Base-by-base conservation (phyloP, 2,888 invertebrate species). In the Pegoplata infirma region DNA sequence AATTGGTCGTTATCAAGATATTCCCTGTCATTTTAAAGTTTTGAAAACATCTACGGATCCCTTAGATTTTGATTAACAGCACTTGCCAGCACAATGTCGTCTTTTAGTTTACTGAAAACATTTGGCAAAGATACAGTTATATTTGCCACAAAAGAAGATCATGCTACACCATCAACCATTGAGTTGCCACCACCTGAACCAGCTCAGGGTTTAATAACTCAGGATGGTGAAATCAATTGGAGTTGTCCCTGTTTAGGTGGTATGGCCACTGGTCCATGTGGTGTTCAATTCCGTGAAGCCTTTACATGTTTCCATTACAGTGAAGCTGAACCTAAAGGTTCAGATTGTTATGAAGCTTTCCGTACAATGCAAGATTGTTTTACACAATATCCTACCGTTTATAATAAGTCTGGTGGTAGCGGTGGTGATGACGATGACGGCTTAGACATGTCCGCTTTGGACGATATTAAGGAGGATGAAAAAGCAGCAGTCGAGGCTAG, bases 221-320 rank as follows among this genome's bases (percentile, higher is more conserved):
- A 94, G 0, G 94, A 94, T 89, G 98, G 98, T 5, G 93, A 95
- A 79, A 97, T 98, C 82, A 98, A 98, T 90, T 98, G 98, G 98
- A 95, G 95, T 87, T 98, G 98, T 86, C 98, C 98, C 0, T 98
- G 98, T 88, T 91, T 98, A 36, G 98, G 98, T 12, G 97, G 97
- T n/a, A 98, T 98, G 96, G 97, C 98, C 5, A 96, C 97, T 0
- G 98, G 98, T 0, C 98, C 98, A 0, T 98, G 98, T 88, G 98
- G 97, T 0, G 92, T 94, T 12, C 95, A 97, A 88, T 98, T 98
- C 90, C 91, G 98, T 47, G 95, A 97, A 82, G 97, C 98, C 2
- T 98, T 98, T 89, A 94, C 96, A 28, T 98, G 98, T 90, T 98
- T 98, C 88, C 98, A 98, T 88, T 95, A 96, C 84, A 96, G 96